Evolutionary conservation across 2,113 vertebrate genomes (phyloP), one percentile per base, ranked within the genome.

Genomic region (Montifringilla adamsi): DNA sequence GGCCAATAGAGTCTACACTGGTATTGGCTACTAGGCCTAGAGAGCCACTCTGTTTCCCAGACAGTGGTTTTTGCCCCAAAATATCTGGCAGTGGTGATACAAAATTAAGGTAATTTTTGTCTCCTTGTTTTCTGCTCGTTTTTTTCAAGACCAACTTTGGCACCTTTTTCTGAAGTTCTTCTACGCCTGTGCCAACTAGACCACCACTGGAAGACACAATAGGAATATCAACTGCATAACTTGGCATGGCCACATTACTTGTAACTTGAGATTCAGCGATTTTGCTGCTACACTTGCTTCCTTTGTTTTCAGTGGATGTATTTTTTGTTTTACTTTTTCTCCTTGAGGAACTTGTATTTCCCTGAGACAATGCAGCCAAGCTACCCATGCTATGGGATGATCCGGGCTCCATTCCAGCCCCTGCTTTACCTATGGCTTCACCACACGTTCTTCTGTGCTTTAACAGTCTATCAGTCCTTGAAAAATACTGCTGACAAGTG

Each of bases 381-480:
- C 97, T 98, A 72, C 98, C 97, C 95, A 97, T 90, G 90, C 95
- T 98, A 95, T 98, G 98, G 64, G 99, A 98, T 92, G 99, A 98
- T 84, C 98, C 99, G 10, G 99, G 98, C 91, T 99, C 99, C 97
- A 99, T 98, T 88, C 97, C 84, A 62, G 96, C 92, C 84, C 97
- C 97, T 97, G 98, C 98, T 98, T 99, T 99, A 96, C 98, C 99
- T 98, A 99, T 98, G 98, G 99, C 98, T 98, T 99, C 99, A 97
- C 99, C 99, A 96, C 99, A 99, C 13, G 99, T 99, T 98, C 99
- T 98, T 98, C 99, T 99, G 99, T 99, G 99, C 98, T 99, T 99
- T 98, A 99, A 97, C 97, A 99, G 98, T 97, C 99, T 98, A 97
- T 99, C 99, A 80, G 99, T 99, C 98, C 99, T 98, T 52, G 99